Conservation (phyloP, 2,888 invertebrate genomes). For the Euzophera pinguis region DNA sequence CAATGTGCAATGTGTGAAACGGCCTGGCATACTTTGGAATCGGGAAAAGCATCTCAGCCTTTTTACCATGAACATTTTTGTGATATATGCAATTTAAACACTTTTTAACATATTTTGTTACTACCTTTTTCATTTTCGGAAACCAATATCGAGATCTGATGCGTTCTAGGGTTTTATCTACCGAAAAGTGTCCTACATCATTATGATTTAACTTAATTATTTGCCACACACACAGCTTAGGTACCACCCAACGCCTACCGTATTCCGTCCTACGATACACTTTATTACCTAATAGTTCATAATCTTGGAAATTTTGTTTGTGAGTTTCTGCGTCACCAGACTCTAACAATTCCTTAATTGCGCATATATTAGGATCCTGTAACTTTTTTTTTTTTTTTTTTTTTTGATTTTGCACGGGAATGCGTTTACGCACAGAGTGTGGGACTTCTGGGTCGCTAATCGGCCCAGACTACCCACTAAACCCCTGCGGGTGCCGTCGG, state of each 20-base stretch:
- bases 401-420: no score
- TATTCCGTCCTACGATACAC: slow-evolving; percentile 26
- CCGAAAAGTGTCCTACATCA: slow-evolving; percentile 33
- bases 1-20: slow-evolving; percentile 31
- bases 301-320: slow-evolving; percentile 24
- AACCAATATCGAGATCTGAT: slow-evolving; percentile 24
- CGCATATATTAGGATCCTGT: slow-evolving; percentile 13
- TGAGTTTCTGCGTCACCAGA: slow-evolving; percentile 25
- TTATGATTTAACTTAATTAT: slow-evolving; percentile 31
- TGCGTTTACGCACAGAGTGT: no score
- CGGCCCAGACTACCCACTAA: no score
- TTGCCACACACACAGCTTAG: slow-evolving; percentile 30
- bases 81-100: slow-evolving; percentile 37
- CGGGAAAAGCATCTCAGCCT: slow-evolving; percentile 16
- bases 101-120: slow-evolving; percentile 31
- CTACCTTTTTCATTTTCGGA: slow-evolving; percentile 17
- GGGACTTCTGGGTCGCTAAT: no score
- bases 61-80: slow-evolving; percentile 23
- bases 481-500: no score
- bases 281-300: slow-evolving; percentile 28
- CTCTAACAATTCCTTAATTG: slow-evolving; percentile 18
- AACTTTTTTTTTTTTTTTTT: no score
- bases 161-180: slow-evolving; percentile 30
- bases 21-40: slow-evolving; percentile 27
- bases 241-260: slow-evolving; percentile 31